A percentile compares a stretch with the other conserved stretches of the same genome.
Conservation (phyloP, 2,888 invertebrate genomes). For the Saturnia japonica region DNA sequence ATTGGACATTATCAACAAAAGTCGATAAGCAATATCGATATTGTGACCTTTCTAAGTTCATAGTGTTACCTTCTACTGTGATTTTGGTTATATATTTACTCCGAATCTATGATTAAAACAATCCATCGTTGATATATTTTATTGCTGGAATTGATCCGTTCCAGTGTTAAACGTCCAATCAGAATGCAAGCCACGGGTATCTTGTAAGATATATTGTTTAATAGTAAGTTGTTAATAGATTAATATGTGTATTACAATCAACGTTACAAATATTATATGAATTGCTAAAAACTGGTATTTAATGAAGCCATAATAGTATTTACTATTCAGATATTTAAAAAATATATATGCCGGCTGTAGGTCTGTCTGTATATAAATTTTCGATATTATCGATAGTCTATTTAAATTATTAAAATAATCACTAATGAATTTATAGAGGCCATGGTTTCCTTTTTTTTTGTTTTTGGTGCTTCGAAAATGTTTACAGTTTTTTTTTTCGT, state of each 20-base stretch:
- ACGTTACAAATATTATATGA: conserved; percentile 64
- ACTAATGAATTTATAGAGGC: conserved; percentile 48
- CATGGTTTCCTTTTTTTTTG: conserved; percentile 37
- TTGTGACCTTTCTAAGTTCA: not conserved
- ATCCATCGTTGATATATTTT: not conserved
- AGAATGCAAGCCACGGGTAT: conserved; percentile 37
- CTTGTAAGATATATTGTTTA: conserved; percentile 77
- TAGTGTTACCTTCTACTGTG: not conserved
- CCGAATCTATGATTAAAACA: not conserved
- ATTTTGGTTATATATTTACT: not conserved
- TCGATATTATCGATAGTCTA: conserved; percentile 35
- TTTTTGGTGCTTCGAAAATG: conserved; percentile 55
- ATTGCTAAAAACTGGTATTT: conserved; percentile 34
- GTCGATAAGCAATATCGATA: not conserved
- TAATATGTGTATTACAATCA: conserved; percentile 70
- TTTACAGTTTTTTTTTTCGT: conserved; percentile 24
- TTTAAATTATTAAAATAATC: conserved; percentile 47
- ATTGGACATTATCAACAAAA: not conserved
- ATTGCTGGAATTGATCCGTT: not conserved
- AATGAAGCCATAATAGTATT: conserved; percentile 1
- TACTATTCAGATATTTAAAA: not conserved
- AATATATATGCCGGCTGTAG: conserved; percentile 20
- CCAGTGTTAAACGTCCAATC: not conserved
- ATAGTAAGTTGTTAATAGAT: conserved; percentile 79
- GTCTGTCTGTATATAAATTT: conserved; percentile 66